Percentiles rank a stretch among this genome's conserved stretches.
Evolutionary conservation across 2,113 vertebrate genomes (phyloP).

Genomic region (Cariama cristata): DNA sequence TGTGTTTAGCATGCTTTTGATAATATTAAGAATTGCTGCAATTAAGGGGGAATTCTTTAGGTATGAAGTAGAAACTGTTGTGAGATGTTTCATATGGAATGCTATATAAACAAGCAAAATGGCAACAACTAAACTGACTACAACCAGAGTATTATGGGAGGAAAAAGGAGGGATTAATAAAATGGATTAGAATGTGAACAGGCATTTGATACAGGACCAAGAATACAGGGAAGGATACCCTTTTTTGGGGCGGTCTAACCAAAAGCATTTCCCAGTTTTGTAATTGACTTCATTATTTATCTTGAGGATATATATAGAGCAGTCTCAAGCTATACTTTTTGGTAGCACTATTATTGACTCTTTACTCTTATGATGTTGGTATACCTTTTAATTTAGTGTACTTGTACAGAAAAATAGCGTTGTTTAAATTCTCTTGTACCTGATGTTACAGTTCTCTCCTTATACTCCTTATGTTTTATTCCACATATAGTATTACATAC

Average conservation of each 20-base stretch:
- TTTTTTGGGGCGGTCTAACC: background rate
- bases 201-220: background rate
- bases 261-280: background rate
- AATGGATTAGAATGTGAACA: background rate
- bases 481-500: background rate
- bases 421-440: background rate
- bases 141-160: background rate
- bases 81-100: slow-evolving; percentile 37
- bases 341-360: background rate
- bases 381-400: background rate
- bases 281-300: background rate
- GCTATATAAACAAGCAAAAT: slow-evolving; percentile 27
- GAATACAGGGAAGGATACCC: background rate
- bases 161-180: background rate
- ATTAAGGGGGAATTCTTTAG: slow-evolving; percentile 37
- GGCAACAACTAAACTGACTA: background rate
- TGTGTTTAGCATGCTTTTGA: slow-evolving; percentile 48
- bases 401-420: background rate
- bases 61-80: background rate
- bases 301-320: background rate
- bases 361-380: background rate
- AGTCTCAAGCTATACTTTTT: background rate
- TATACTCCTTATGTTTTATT: background rate
- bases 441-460: background rate
- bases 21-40: slow-evolving; percentile 5